Conservation (phyloP, 2,888 invertebrate species). For the Archips crataeganus region DNA sequence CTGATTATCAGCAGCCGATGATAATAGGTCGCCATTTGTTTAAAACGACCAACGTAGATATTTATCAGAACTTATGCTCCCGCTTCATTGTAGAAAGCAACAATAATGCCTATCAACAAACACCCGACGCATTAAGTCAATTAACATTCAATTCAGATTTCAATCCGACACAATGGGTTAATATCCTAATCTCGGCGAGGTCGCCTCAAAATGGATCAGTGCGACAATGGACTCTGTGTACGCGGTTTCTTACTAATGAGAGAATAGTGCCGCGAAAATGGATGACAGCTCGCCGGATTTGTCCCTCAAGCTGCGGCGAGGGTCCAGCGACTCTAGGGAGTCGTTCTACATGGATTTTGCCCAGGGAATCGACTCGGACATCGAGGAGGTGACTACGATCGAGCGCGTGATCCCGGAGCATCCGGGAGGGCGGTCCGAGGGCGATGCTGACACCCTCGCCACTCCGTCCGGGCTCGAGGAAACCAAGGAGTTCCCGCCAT, state of each 20-base stretch:
- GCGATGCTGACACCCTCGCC: constrained; percentile 79
- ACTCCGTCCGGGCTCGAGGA: constrained; percentile 83
- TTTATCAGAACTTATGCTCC: background rate
- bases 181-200: constrained; percentile 25
- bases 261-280: constrained; percentile 63
- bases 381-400: constrained; percentile 93
- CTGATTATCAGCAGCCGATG: background rate
- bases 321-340: constrained; percentile 94
- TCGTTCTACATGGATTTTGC: constrained; percentile 97
- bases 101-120: constrained; percentile 21
- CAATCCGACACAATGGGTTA: constrained; percentile 50
- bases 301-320: constrained; percentile 93
- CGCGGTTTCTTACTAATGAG: constrained; percentile 24
- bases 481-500: constrained; percentile 78
- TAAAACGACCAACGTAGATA: background rate
- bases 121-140: constrained; percentile 13
- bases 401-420: constrained; percentile 85
- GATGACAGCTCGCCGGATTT: constrained; percentile 94
- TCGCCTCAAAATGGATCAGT: constrained; percentile 57
- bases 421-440: constrained; percentile 76
- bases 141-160: constrained; percentile 27
- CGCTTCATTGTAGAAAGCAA: background rate
- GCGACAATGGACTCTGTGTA: constrained; percentile 52
- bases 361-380: constrained; percentile 95
- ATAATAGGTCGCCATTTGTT: constrained; percentile 10